phyloP scores from a whole-genome alignment of 2,113 vertebrate species.

The Antechinus stuartii region DNA sequence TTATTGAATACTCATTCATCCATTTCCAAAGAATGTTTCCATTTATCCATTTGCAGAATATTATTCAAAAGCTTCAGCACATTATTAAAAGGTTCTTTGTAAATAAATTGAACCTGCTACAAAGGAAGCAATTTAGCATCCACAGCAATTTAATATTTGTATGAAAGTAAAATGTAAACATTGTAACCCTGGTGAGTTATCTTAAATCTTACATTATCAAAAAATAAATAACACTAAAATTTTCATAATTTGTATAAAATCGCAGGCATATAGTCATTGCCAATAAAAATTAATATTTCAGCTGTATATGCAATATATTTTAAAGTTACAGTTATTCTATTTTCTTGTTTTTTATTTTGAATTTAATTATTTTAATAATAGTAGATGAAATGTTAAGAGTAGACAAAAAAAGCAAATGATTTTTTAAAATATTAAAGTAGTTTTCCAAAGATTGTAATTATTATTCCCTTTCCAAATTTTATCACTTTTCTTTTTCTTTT shows the following conservation, averaged over 20 bases:
- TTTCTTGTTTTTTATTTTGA: not conserved
- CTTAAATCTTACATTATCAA: conserved; percentile 67
- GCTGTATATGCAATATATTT: not conserved
- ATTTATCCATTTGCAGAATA: conserved; percentile 74
- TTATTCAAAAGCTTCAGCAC: conserved; percentile 72
- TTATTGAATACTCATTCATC: conserved; percentile 73
- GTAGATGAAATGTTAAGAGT: not conserved
- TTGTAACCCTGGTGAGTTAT: conserved; percentile 48
- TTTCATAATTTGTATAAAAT: conserved; percentile 73
- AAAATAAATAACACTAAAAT: conserved; percentile 82
- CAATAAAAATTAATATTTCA: conserved; percentile 52
- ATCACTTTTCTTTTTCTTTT: conserved; percentile 1
- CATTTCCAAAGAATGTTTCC: conserved; percentile 67
- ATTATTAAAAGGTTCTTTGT: conserved; percentile 80
- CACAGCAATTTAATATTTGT: conserved; percentile 79
- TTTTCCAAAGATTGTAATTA: not conserved
- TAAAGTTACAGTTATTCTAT: not conserved
- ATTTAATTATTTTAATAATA: not conserved
- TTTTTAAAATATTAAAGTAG: not conserved
- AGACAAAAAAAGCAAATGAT: not conserved
- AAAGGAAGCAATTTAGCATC: conserved; percentile 74
- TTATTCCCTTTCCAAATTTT: not conserved
- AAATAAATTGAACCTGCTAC: conserved; percentile 72
- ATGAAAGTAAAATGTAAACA: conserved; percentile 72
- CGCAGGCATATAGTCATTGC: conserved; percentile 63